phyloP scores from a whole-genome alignment of 2,797 vertebrate species.

The Rhabdomys pumilio region DNA sequence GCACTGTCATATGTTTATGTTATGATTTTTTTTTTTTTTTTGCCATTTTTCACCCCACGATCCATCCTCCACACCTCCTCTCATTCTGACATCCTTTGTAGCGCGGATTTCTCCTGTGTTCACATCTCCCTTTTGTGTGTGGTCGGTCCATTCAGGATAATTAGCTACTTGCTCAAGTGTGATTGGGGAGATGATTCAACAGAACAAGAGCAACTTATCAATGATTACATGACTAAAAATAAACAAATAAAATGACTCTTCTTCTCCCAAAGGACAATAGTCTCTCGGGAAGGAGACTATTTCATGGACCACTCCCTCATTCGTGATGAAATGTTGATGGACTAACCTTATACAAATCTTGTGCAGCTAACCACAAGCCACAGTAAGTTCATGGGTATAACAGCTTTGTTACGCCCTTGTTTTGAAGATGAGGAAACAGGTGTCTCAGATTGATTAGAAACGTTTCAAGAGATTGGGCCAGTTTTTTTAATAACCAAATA shows the following conservation, averaged over 20 bases:
- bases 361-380: background rate
- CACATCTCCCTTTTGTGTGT: background rate
- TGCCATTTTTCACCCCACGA: background rate
- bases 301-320: background rate
- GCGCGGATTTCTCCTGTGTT: background rate
- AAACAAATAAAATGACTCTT: background rate
- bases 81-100: too few species aligned
- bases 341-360: background rate
- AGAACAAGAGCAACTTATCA: background rate
- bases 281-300: background rate
- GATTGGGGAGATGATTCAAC: background rate
- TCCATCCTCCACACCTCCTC: too few species aligned
- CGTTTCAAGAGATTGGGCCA: background rate
- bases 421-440: slow-evolving; percentile 1
- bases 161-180: background rate
- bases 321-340: background rate
- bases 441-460: slow-evolving; percentile 45
- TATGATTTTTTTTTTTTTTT: background rate
- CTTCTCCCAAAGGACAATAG: background rate
- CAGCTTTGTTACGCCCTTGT: background rate
- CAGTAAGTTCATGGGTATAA: background rate
- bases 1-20: background rate
- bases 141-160: background rate
- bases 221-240: background rate
- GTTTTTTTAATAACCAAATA: slow-evolving; percentile 20